A percentile compares a stretch with the other conserved stretches of the same genome.
Conservation (phyloP, 64 coral and sea anemone species). For the Actinia equina region DNA sequence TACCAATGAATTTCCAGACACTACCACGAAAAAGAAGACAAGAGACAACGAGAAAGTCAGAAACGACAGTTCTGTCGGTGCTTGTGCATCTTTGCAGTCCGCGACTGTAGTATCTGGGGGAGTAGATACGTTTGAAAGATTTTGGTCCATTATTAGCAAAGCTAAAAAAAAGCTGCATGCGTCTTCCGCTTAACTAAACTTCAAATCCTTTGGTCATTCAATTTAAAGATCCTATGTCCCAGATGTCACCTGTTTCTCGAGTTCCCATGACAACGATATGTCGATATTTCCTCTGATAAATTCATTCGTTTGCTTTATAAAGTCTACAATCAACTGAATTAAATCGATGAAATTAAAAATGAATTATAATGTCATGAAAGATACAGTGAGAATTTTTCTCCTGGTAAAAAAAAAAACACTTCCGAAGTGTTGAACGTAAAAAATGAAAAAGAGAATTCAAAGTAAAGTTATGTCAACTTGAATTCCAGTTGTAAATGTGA, state of each 20-base stretch:
- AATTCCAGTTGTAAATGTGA: too few species aligned
- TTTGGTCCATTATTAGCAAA: not conserved
- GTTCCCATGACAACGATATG: not conserved
- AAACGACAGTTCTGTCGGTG: slow-evolving; percentile 34
- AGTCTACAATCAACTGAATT: not conserved
- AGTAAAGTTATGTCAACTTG: too few species aligned
- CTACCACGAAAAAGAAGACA: slow-evolving; percentile 25
- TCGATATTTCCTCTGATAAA: not conserved
- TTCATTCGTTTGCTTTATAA: too few species aligned
- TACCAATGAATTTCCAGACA: slow-evolving; percentile 57
- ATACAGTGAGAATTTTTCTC: too few species aligned
- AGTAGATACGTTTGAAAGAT: not conserved
- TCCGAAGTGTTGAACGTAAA: too few species aligned
- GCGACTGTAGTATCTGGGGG: not conserved
- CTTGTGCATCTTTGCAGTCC: slow-evolving; percentile 21
- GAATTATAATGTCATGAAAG: not conserved
- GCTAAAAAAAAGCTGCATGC: not conserved
- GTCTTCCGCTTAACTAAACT: not conserved
- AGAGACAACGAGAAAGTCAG: slow-evolving; percentile 35
- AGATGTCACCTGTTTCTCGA: not conserved
- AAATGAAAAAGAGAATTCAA: too few species aligned
- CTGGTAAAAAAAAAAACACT: not conserved
- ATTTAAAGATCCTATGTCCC: not conserved
- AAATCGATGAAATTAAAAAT: not conserved
- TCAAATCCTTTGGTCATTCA: not conserved